Evolutionary conservation across 2,797 vertebrate species (phyloP), one percentile per base, ranked within the genome.

Genomic region (Enteromius afrohamiltoni): DNA sequence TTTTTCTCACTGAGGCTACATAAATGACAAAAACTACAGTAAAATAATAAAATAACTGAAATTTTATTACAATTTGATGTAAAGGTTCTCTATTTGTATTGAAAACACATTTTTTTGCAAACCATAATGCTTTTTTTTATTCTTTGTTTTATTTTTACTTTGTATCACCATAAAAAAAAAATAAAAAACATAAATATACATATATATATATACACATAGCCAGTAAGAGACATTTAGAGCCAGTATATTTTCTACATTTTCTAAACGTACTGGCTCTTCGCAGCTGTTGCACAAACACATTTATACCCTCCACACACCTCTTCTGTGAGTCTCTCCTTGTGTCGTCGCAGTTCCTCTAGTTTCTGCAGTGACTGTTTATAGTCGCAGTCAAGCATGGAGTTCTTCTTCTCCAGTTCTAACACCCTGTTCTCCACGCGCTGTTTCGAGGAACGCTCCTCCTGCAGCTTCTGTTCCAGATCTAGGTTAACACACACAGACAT

Each of bases 401-500:
- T 96, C 84, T 95, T 96, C 86, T 98, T 99, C 93, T 99, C 98
- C 89, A 96, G 95, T 88, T 99, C 97, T 85, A 99, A 91, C 79
- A 99, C 92, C 37, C 94, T 90, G 92, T 99, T 99, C 91, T 99
- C 98, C 81, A 99, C 95, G 64, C 95, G 96, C 83, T 97, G 94
- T 88, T 99, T 99, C 60, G 96, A 94, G 19, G 93, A 86, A 83
- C 96, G 96, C 85, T 99, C 98, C 89, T 98, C 97, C 49, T 94
- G 91, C 87, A 99, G 95, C 86, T 99, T 99, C 93, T 97, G 97
- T 89, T 99, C 98, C 95, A 98, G 93, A 91, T 99, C 98, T 99
- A 89, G 1, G 67, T 3, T 40, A 62, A 55, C 34, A 62, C 29
- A 73, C 29, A 80, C 31, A 80, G 55, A 69, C 80, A 74, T 17